These are phyloP conservation scores for Acrocephalus scirpaceus DNA, from an alignment of 2,797 vertebrate genomes.

Conservation along the genomic window DNA sequence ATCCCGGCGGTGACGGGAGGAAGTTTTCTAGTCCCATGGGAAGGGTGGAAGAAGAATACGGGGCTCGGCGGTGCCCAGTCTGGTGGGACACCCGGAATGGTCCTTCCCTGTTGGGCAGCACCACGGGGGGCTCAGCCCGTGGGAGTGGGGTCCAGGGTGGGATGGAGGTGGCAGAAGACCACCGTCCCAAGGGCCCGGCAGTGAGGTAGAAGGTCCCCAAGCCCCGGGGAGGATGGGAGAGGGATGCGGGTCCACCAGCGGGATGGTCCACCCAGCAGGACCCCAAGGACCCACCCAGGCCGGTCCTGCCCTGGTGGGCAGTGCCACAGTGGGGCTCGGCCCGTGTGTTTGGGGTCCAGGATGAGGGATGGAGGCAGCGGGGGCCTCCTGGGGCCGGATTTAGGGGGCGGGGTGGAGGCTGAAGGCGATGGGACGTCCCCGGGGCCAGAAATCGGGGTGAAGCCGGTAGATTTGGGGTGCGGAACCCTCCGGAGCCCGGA, in stretches of 20 bases:
- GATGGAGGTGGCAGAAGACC: background rate
- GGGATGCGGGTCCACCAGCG: background rate
- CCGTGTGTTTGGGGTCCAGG: background rate
- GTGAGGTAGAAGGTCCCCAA: background rate
- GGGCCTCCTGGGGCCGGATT: background rate
- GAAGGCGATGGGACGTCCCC: background rate
- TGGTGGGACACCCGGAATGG: background rate
- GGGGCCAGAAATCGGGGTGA: background rate
- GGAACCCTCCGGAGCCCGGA: background rate
- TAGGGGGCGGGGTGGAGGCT: too few species aligned
- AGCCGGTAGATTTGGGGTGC: background rate
- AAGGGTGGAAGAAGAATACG: background rate
- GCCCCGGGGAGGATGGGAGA: background rate
- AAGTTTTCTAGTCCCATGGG: background rate
- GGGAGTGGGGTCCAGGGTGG: background rate
- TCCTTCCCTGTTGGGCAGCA: background rate
- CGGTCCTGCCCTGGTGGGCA: background rate
- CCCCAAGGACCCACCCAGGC: background rate
- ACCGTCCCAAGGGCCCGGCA: fast-evolving
- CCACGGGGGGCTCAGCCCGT: background rate
- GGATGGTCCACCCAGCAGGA: background rate
- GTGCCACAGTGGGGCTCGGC: background rate
- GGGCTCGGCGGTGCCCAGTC: background rate
- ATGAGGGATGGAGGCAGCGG: background rate
- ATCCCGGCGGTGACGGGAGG: background rate